Conservation (phyloP, 1,140 invertebrate genomes). For the Cryptotermes secundus region DNA sequence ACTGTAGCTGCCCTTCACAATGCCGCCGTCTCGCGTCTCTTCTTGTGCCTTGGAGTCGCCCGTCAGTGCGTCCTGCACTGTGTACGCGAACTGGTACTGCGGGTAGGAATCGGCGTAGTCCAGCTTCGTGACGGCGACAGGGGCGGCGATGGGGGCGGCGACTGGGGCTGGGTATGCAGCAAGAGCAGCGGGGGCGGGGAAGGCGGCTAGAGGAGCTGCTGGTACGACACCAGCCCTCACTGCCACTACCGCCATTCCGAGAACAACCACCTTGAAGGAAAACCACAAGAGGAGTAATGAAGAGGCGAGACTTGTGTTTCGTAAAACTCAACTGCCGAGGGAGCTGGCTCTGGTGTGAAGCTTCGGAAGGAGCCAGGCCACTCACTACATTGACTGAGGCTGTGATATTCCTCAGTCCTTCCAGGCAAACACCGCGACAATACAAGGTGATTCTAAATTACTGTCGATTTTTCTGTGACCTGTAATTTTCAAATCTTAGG, state of each 20-base stretch:
- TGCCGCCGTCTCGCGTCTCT: conserved; percentile 54
- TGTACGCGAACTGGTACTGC: conserved; percentile 57
- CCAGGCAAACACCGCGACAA: too few relatives aligned
- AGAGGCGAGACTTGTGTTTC: too few relatives aligned
- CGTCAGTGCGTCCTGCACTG: conserved; percentile 53
- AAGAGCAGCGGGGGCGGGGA: conserved; percentile 31
- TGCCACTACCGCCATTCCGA: conserved; percentile 38
- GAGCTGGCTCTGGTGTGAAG: too few relatives aligned
- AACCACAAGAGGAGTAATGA: neutral
- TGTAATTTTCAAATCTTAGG: too few relatives aligned
- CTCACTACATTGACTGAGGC: too few relatives aligned
- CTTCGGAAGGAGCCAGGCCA: too few relatives aligned
- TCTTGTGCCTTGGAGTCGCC: conserved; percentile 55
- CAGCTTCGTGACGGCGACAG: conserved; percentile 12
- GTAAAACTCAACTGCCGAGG: too few relatives aligned
- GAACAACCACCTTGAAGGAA: conserved; percentile 32
- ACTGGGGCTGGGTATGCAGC: conserved; percentile 34
- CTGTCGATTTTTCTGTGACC: too few relatives aligned
- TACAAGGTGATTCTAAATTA: too few relatives aligned
- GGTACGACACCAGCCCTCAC: conserved; percentile 31
- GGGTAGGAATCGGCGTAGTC: conserved; percentile 42
- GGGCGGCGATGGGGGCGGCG: conserved; percentile 22
- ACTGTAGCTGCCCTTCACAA: conserved; percentile 54
- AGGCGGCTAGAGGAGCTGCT: conserved; percentile 38
- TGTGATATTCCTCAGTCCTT: too few relatives aligned